A percentile compares a stretch with the other conserved stretches of the same genome.
Evolutionary conservation across 1,140 invertebrate species (phyloP).

Genomic region (Phymastichus coffea): DNA sequence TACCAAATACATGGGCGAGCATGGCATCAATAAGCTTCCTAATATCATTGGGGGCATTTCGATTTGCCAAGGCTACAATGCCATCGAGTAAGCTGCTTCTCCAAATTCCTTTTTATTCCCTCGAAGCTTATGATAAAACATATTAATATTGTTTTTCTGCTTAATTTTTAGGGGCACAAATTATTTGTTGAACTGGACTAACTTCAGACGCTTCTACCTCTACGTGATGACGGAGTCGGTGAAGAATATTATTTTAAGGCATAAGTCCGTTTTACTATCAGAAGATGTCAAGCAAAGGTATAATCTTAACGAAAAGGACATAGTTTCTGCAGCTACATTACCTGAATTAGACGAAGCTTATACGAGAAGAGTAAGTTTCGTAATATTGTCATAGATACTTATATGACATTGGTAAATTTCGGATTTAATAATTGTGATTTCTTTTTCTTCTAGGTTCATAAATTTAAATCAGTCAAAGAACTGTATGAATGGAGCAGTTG

Average conservation of each 20-base stretch:
- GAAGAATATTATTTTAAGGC: conserved; percentile 77
- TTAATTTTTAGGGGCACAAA: conserved; percentile 69
- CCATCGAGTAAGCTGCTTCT: conserved; percentile 75
- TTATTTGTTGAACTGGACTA: conserved; percentile 80
- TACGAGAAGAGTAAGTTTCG: conserved; percentile 62
- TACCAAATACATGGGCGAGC: conserved; percentile 85
- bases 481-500: conserved; percentile 83
- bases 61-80: conserved; percentile 90
- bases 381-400: conserved; percentile 5
- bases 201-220: conserved; percentile 84
- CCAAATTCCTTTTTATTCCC: background rate
- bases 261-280: conserved; percentile 73
- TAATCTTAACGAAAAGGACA: conserved; percentile 73
- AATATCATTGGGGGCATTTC: conserved; percentile 85
- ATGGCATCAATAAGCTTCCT: conserved; percentile 59
- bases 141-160: conserved; percentile 16
- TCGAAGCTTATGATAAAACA: background rate
- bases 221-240: conserved; percentile 91
- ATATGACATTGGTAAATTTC: conserved; percentile 15
- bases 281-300: conserved; percentile 71
- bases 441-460: conserved; percentile 59
- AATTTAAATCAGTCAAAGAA: conserved; percentile 74
- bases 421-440: no score
- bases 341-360: conserved; percentile 87
- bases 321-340: conserved; percentile 81